A percentile compares a stretch with the other conserved stretches of the same genome.
These are phyloP conservation scores for Amiota mariae DNA, from an alignment of 2,888 invertebrate species.

Conservation along the genomic window DNA sequence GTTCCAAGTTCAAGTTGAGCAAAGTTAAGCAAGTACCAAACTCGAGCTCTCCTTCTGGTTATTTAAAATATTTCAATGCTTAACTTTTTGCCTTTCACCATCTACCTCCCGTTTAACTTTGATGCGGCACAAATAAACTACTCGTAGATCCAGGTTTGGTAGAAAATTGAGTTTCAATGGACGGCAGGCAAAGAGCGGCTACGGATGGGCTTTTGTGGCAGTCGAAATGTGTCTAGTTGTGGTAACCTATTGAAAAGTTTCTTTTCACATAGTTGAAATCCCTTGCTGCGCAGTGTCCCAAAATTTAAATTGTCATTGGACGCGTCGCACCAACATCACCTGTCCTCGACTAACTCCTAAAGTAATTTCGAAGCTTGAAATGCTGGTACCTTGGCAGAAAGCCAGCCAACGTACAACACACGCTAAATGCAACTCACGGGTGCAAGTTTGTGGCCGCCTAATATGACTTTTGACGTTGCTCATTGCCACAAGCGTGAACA, in stretches of 20 bases:
- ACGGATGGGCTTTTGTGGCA: too few species aligned
- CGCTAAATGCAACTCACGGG: not conserved
- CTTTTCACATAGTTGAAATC: too few species aligned
- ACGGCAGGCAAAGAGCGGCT: too few species aligned
- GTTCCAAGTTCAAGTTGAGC: slow-evolving; percentile 40
- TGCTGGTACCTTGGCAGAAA: too few species aligned
- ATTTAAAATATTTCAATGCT: slow-evolving; percentile 18
- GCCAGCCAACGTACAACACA: too few species aligned
- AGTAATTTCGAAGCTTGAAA: slow-evolving; percentile 1
- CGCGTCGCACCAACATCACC: not conserved
- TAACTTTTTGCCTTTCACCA: not conserved
- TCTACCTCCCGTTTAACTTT: not conserved
- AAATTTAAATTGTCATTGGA: not conserved
- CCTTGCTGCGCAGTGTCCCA: too few species aligned
- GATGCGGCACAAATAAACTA: slow-evolving; percentile 3
- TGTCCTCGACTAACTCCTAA: not conserved
- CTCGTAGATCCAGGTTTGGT: not conserved
- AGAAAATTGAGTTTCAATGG: slow-evolving; percentile 12
- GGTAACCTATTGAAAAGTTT: too few species aligned
- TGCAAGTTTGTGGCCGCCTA: not conserved
- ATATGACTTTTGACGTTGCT: not conserved
- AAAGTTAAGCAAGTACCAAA: slow-evolving; percentile 8
- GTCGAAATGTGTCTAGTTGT: too few species aligned
- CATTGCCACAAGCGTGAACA: not conserved
- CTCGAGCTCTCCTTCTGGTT: not conserved